Percentiles rank a stretch among this genome's conserved stretches.
phyloP scores from a whole-genome alignment of 2,113 vertebrate genomes.

The Gallinago jamesoni region DNA sequence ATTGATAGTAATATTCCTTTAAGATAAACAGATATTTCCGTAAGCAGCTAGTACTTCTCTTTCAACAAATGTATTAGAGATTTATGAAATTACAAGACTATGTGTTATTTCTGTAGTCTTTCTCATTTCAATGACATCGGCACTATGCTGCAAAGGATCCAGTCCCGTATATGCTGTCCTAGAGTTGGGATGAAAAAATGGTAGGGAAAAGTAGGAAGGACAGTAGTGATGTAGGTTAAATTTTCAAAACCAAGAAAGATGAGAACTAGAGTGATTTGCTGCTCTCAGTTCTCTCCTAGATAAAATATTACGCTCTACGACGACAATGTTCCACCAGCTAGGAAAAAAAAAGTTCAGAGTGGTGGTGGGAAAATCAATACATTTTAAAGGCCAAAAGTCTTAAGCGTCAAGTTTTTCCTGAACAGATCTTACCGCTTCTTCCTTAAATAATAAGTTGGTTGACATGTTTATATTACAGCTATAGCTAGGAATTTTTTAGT shows the following conservation, averaged over 20 bases:
- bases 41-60: not conserved
- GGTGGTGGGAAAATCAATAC: not conserved
- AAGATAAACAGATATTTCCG: not conserved
- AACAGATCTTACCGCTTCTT: not conserved
- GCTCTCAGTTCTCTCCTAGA: not conserved
- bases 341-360: not conserved
- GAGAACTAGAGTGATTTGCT: not conserved
- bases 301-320: not conserved
- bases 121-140: not conserved
- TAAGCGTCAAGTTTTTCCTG: not conserved
- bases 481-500: not conserved
- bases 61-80: not conserved
- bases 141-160: not conserved
- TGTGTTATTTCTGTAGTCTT: not conserved
- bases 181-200: not conserved
- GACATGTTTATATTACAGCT: not conserved
- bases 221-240: not conserved
- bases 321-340: not conserved
- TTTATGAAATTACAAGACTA: constrained; percentile 6
- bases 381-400: not conserved
- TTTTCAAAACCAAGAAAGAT: not conserved
- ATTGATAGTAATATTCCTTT: not conserved
- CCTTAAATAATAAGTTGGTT: not conserved
- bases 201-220: not conserved
- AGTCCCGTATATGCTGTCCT: not conserved